Evolutionary conservation across 2,888 invertebrate genomes (phyloP).

Genomic region (Pomacea canaliculata): DNA sequence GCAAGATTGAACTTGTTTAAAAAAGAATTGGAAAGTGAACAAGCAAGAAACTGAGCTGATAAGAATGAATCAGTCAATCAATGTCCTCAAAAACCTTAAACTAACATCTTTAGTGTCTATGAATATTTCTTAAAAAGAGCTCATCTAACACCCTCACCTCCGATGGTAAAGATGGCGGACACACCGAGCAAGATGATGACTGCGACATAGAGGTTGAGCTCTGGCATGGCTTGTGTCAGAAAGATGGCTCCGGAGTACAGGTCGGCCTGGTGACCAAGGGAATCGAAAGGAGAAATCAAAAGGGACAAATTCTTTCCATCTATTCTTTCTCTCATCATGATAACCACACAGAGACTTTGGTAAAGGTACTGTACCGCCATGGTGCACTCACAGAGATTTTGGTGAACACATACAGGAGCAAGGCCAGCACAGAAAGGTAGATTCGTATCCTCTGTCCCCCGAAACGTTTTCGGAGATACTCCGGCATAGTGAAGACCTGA

Average conservation of each 20-base stretch:
- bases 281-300: background rate
- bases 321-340: background rate
- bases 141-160: conserved; percentile 58
- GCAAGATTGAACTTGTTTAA: too few relatives aligned
- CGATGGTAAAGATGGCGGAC: conserved; percentile 73
- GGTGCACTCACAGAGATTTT: conserved; percentile 72
- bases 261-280: conserved; percentile 60
- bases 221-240: conserved; percentile 71
- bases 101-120: too few relatives aligned
- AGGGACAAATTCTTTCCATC: background rate
- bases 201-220: conserved; percentile 72
- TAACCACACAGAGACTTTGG: too few relatives aligned
- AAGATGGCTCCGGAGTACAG: conserved; percentile 74
- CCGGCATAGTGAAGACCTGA: conserved; percentile 74
- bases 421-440: conserved; percentile 73
- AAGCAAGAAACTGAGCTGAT: too few relatives aligned
- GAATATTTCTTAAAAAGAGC: too few relatives aligned
- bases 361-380: too few relatives aligned
- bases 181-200: conserved; percentile 72
- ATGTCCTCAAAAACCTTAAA: too few relatives aligned
- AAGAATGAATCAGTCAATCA: too few relatives aligned
- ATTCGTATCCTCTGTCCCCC: conserved; percentile 74
- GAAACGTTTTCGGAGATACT: conserved; percentile 73
- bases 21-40: too few relatives aligned
- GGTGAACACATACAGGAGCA: conserved; percentile 74